These are phyloP conservation scores for Drosophila recens DNA, from an alignment of 2,888 invertebrate genomes.

Conservation along the genomic window DNA sequence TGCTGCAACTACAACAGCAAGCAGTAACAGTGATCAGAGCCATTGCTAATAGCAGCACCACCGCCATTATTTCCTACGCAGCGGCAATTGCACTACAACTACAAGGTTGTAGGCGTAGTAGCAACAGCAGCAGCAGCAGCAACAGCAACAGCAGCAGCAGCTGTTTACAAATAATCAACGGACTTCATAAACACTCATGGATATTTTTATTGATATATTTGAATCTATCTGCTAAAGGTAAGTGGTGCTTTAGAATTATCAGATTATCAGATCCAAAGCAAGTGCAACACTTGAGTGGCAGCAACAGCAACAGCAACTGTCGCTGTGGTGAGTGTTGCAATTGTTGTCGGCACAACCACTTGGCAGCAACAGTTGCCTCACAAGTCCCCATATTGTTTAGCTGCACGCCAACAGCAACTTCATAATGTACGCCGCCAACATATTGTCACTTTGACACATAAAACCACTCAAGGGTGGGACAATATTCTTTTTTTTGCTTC, in stretches of 20 bases:
- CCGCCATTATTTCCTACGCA: conserved; percentile 61
- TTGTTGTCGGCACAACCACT: conserved; percentile 56
- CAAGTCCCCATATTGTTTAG: conserved; percentile 49
- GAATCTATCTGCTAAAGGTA: conserved; percentile 85
- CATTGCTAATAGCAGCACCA: conserved; percentile 53
- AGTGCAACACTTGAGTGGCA: conserved; percentile 58
- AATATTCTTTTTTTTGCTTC: conserved; percentile 34
- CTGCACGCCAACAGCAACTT: conserved; percentile 63
- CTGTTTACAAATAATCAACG: conserved; percentile 76
- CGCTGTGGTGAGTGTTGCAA: conserved; percentile 18
- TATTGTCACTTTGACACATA: conserved; percentile 83
- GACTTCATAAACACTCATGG: conserved; percentile 85
- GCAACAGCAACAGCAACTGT: conserved; percentile 23
- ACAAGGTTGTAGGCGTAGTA: conserved; percentile 25
- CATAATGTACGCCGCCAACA: conserved; percentile 76
- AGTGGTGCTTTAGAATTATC: conserved; percentile 66
- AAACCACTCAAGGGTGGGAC: conserved; percentile 70
- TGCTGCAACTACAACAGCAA: conserved; percentile 36
- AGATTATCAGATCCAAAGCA: conserved; percentile 33
- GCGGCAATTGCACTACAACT: conserved; percentile 50
- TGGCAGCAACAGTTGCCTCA: conserved; percentile 64
- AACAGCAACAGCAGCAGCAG: conserved; percentile 53
- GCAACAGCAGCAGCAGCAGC: conserved; percentile 38
- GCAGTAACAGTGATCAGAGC: conserved; percentile 49
- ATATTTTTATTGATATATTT: conserved; percentile 86